Percentiles rank a stretch among this genome's conserved stretches.
Conservation (phyloP, 2,113 vertebrate species). For the Talpa occidentalis region DNA sequence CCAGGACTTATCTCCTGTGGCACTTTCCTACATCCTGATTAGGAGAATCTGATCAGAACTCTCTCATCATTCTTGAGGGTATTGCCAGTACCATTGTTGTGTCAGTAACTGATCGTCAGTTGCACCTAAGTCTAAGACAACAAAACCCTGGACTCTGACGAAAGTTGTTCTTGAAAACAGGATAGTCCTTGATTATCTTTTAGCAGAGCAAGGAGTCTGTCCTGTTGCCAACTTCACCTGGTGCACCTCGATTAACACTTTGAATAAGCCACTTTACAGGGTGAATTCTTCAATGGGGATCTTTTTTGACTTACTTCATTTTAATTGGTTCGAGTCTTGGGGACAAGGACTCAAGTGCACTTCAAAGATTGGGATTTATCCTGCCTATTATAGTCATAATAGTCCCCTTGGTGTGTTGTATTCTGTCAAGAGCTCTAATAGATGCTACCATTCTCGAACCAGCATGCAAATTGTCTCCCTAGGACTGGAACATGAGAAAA, state of each 20-base stretch:
- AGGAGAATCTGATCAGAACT: background rate
- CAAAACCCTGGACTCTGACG: background rate
- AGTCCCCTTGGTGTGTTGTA: too few species aligned
- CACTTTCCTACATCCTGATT: background rate
- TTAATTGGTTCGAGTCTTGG: background rate
- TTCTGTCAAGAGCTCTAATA: too few species aligned
- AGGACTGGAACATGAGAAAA: too few species aligned
- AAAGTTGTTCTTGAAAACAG: background rate
- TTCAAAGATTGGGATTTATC: too few species aligned
- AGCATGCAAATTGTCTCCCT: too few species aligned
- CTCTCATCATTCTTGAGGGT: background rate
- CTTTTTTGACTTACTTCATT: background rate
- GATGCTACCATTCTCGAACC: too few species aligned
- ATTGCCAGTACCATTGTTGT: background rate
- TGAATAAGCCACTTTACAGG: background rate
- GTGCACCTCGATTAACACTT: background rate
- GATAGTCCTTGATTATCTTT: background rate
- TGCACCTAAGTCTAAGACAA: too few species aligned
- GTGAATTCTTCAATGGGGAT: background rate
- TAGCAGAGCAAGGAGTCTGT: background rate
- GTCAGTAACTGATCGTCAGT: background rate
- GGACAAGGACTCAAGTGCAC: too few species aligned
- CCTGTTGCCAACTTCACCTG: too few species aligned
- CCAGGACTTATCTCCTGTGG: background rate
- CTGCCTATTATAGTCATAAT: too few species aligned